Percentiles rank a stretch among this genome's conserved stretches.
These are phyloP conservation scores for Centropus bengalensis DNA, from an alignment of 2,113 vertebrate species.

Conservation along the genomic window DNA sequence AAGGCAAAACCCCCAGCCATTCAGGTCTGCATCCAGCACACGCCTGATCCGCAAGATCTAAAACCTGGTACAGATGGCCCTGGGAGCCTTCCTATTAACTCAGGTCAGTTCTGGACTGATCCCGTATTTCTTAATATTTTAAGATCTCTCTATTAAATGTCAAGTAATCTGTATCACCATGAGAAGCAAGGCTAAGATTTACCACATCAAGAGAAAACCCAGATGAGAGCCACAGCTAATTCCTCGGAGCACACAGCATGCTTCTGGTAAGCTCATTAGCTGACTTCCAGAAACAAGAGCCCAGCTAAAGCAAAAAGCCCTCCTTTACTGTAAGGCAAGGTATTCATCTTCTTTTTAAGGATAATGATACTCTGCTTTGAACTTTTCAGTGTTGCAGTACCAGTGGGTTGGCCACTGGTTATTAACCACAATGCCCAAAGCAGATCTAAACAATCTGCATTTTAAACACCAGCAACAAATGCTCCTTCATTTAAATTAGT, in stretches of 20 bases:
- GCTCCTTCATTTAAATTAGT: constrained; percentile 11
- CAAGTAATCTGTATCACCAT: neutral
- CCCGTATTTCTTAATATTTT: neutral
- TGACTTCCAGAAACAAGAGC: constrained; percentile 47
- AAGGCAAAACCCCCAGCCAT: constrained; percentile 62
- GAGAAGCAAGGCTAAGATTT: neutral
- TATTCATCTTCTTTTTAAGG: constrained; percentile 45
- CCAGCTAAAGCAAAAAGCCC: neutral
- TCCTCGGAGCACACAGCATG: constrained; percentile 17
- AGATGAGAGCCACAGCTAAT: constrained; percentile 15
- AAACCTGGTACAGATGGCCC: neutral
- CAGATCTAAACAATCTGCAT: constrained; percentile 17
- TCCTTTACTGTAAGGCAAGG: constrained; percentile 25
- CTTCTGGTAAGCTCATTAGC: constrained; percentile 37
- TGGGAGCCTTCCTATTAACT: neutral
- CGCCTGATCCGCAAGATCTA: neutral
- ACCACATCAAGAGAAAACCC: constrained; percentile 6
- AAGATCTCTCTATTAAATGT: neutral
- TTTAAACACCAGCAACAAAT: neutral
- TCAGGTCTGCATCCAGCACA: neutral
- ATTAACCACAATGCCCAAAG: constrained; percentile 20
- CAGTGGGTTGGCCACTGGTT: constrained; percentile 21
- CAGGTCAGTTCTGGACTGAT: neutral
- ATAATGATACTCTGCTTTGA: constrained; percentile 56
- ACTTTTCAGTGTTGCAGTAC: constrained; percentile 2